Percentiles rank a stretch among this genome's conserved stretches.
Conservation (phyloP, 2,113 vertebrate species). For the Varanus salvator region DNA sequence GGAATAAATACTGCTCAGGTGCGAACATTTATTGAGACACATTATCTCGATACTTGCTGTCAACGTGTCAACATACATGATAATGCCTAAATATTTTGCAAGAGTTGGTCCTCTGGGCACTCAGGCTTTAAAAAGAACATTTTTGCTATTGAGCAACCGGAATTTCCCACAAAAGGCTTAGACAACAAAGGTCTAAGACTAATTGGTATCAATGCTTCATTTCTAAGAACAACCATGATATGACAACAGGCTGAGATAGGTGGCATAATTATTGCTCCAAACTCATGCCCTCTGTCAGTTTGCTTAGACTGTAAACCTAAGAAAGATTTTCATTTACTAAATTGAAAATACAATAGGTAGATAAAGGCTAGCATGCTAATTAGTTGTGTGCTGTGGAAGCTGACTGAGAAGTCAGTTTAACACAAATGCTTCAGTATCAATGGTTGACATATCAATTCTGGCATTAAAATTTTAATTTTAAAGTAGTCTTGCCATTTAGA, state of each 20-base stretch:
- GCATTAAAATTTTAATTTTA: background rate
- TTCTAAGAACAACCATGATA: constrained; percentile 25
- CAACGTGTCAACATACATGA: background rate
- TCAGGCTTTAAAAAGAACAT: background rate
- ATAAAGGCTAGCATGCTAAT: constrained; percentile 21
- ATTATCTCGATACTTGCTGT: background rate
- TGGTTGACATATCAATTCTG: background rate
- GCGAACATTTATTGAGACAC: background rate
- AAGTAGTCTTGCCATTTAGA: background rate
- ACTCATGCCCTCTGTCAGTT: constrained; percentile 10
- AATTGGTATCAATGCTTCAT: constrained; percentile 33
- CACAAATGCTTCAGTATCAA: background rate
- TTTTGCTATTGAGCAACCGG: background rate
- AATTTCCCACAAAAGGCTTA: background rate
- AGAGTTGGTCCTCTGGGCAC: background rate
- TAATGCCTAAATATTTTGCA: background rate
- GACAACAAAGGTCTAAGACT: constrained; percentile 40
- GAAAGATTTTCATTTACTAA: constrained; percentile 24
- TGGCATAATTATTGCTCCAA: constrained; percentile 19
- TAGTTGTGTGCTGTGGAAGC: background rate
- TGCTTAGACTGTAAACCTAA: background rate
- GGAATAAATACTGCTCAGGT: background rate
- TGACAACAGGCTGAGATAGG: constrained; percentile 23
- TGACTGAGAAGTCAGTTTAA: background rate
- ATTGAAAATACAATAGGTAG: constrained; percentile 5